These are phyloP conservation scores for Plagiodera versicolora DNA, from an alignment of 2,888 invertebrate species.

Conservation along the genomic window DNA sequence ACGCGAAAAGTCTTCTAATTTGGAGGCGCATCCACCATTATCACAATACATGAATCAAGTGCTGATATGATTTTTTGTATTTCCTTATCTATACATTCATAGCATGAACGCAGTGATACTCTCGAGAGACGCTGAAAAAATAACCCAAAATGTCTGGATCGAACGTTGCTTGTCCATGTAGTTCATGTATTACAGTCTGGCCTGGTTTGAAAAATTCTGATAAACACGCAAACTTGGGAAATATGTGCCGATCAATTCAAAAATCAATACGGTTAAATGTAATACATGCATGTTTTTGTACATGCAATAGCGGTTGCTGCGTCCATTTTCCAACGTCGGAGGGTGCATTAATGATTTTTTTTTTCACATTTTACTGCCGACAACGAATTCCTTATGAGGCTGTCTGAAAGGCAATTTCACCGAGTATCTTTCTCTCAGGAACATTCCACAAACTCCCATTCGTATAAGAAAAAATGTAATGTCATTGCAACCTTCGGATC, in stretches of 20 bases:
- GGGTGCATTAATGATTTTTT: neutral
- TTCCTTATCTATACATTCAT: too few species aligned
- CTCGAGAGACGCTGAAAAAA: too few species aligned
- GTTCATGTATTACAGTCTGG: neutral
- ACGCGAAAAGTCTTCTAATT: too few species aligned
- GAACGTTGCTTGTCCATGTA: neutral
- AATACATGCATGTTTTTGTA: neutral
- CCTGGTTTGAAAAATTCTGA: conserved; percentile 2
- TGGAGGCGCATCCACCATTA: too few species aligned
- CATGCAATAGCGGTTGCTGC: neutral
- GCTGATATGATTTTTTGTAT: too few species aligned
- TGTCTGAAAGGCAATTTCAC: too few species aligned
- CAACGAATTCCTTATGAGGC: neutral
- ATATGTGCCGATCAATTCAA: neutral
- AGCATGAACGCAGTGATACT: too few species aligned
- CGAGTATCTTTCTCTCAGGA: too few species aligned
- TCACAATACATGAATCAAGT: too few species aligned
- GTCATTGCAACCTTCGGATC: too few species aligned
- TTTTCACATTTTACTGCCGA: neutral
- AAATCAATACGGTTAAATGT: neutral
- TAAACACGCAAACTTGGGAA: conserved; percentile 5
- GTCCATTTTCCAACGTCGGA: neutral
- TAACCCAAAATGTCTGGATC: neutral
- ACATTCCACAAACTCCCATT: too few species aligned
- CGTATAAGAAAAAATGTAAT: too few species aligned